Conservation (phyloP, 2,888 invertebrate genomes). For the Oscheius sp. region DNA sequence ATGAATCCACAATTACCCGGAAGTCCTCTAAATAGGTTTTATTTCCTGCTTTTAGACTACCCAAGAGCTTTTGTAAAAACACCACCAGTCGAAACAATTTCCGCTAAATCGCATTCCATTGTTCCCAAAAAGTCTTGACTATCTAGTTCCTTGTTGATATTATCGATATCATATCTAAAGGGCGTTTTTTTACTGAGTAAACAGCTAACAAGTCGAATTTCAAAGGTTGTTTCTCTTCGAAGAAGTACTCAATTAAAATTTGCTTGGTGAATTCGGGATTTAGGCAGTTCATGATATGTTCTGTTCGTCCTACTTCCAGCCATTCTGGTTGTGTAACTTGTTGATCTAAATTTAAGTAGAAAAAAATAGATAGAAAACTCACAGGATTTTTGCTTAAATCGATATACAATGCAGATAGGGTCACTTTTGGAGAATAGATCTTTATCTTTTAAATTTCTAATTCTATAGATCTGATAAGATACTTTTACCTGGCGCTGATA, state of each 20-base stretch:
- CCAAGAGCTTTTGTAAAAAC: conserved; percentile 34
- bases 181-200: not conserved
- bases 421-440: conserved; percentile 69
- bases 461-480: too few species aligned
- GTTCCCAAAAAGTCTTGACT: conserved; percentile 74
- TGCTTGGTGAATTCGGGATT: conserved; percentile 64
- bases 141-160: conserved; percentile 37
- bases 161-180: conserved; percentile 67
- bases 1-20: conserved; percentile 49
- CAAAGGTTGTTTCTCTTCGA: conserved; percentile 64
- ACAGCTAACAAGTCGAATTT: conserved; percentile 62
- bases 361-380: not conserved
- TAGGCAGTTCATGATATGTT: conserved; percentile 62
- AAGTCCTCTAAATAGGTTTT: conserved; percentile 44
- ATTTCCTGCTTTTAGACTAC: conserved; percentile 13
- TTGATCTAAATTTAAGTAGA: not conserved
- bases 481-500: conserved; percentile 4
- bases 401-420: conserved; percentile 60
- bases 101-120: conserved; percentile 75
- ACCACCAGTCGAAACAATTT: conserved; percentile 72
- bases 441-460: conserved; percentile 61
- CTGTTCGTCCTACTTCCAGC: conserved; percentile 64
- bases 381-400: conserved; percentile 1
- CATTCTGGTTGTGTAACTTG: conserved; percentile 30
- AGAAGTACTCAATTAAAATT: conserved; percentile 62